A percentile compares a stretch with the other conserved stretches of the same genome.
phyloP scores from a whole-genome alignment of 53 echinoderm and acorn worm species.

The Zoroaster sp. region DNA sequence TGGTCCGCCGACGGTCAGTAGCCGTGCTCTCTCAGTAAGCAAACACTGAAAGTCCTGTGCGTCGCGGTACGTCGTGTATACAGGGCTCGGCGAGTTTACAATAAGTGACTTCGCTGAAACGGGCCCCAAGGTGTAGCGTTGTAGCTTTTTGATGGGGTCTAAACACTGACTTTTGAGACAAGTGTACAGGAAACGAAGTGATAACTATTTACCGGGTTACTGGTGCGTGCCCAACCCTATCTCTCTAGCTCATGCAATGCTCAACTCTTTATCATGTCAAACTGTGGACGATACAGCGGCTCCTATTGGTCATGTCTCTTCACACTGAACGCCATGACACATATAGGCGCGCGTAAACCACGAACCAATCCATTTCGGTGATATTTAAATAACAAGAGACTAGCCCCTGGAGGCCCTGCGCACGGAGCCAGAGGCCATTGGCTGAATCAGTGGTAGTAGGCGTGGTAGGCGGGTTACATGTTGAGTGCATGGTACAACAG shows the following conservation, averaged over 20 bases:
- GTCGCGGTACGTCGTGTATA: neutral
- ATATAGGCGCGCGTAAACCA: neutral
- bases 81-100: neutral
- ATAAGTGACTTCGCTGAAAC: conserved; percentile 10
- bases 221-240: conserved; percentile 51
- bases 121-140: neutral
- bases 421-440: conserved; percentile 34
- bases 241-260: neutral
- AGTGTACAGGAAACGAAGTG: conserved; percentile 43
- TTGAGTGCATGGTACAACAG: neutral
- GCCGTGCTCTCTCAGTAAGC: conserved; percentile 33
- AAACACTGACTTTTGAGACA: conserved; percentile 6
- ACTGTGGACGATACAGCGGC: neutral
- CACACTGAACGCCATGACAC: neutral
- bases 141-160: neutral
- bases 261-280: neutral
- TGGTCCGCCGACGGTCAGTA: conserved; percentile 36
- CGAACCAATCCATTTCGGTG: conserved; percentile 34
- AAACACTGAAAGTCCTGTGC: conserved; percentile 24
- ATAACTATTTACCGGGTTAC: conserved; percentile 54
- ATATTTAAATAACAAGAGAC: conserved; percentile 37
- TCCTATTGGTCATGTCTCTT: conserved; percentile 25
- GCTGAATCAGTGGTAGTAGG: neutral
- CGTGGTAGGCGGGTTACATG: conserved; percentile 8
- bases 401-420: neutral